phyloP scores from a whole-genome alignment of 2,113 vertebrate species.

The Cryptotis parvus region DNA sequence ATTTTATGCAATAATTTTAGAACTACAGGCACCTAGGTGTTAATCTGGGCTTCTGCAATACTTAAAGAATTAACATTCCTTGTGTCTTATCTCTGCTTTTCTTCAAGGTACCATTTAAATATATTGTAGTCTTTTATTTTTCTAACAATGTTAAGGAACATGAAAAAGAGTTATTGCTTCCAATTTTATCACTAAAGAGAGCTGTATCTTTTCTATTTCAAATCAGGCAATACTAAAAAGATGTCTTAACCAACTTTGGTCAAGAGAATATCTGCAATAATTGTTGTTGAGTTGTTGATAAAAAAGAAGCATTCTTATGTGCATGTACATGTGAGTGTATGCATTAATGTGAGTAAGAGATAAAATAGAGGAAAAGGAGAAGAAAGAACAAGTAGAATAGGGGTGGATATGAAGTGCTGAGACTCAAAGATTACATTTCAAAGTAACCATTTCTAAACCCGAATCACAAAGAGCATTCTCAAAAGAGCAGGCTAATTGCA shows the following conservation, averaged over 20 bases:
- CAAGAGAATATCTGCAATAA: neutral
- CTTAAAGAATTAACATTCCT: neutral
- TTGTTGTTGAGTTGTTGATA: neutral
- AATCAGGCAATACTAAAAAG: neutral
- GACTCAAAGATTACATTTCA: neutral
- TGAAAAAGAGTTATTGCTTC: neutral
- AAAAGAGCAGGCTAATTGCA: neutral
- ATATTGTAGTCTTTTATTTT: neutral
- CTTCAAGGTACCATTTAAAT: neutral
- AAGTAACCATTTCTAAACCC: neutral
- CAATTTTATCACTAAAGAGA: neutral
- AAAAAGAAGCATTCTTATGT: neutral
- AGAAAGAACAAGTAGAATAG: neutral
- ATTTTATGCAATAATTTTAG: neutral
- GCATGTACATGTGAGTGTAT: neutral
- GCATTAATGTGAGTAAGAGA: neutral
- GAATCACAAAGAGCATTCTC: neutral
- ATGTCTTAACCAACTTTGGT: neutral
- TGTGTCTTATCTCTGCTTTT: neutral
- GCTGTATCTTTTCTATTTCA: neutral
- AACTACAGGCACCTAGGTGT: neutral
- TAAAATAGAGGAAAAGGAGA: neutral
- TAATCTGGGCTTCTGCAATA: neutral
- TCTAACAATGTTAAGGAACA: neutral
- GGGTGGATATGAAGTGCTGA: fast-evolving